A percentile compares a stretch with the other conserved stretches of the same genome.
Evolutionary conservation across 2,113 vertebrate genomes (phyloP).

Genomic region (Anolis carolinensis): DNA sequence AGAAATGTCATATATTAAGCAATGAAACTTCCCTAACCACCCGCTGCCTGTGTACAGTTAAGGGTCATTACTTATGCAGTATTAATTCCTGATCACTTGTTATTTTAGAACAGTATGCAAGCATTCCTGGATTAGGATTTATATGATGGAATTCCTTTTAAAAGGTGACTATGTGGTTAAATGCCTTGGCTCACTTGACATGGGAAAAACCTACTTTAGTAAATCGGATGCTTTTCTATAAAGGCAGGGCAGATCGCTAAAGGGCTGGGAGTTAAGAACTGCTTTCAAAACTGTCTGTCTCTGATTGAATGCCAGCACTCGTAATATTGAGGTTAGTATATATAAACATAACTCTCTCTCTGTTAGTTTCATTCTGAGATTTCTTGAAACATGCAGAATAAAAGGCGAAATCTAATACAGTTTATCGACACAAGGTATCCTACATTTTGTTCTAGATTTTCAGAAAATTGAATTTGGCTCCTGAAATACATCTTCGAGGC

Average conservation of each 20-base stretch:
- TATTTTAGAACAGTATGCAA: conserved; percentile 48
- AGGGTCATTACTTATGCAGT: conserved; percentile 29
- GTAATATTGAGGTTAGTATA: conserved; percentile 17
- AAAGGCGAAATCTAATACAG: conserved; percentile 33
- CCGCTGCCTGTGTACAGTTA: conserved; percentile 12
- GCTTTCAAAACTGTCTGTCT: conserved; percentile 34
- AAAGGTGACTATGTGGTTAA: conserved; percentile 61
- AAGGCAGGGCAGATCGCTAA: conserved; percentile 13
- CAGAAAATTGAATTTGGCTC: conserved; percentile 31
- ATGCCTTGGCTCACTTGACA: conserved; percentile 34
- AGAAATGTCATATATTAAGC: conserved; percentile 27
- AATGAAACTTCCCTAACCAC: background rate
- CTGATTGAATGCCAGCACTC: conserved; percentile 27
- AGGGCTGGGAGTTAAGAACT: background rate
- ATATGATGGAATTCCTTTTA: conserved; percentile 58
- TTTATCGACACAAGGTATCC: background rate
- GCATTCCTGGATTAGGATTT: conserved; percentile 66
- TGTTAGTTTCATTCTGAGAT: conserved; percentile 18
- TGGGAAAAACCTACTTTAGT: conserved; percentile 21
- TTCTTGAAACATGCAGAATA: conserved; percentile 22
- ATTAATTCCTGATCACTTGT: conserved; percentile 32
- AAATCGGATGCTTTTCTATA: conserved; percentile 32
- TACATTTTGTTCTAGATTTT: conserved; percentile 35
- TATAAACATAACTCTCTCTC: conserved; percentile 20
- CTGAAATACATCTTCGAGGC: conserved; percentile 36